A percentile compares a stretch with the other conserved stretches of the same genome.
These are phyloP conservation scores for Hozukius guyotensis DNA, from an alignment of 2,797 vertebrate genomes.

Conservation along the genomic window DNA sequence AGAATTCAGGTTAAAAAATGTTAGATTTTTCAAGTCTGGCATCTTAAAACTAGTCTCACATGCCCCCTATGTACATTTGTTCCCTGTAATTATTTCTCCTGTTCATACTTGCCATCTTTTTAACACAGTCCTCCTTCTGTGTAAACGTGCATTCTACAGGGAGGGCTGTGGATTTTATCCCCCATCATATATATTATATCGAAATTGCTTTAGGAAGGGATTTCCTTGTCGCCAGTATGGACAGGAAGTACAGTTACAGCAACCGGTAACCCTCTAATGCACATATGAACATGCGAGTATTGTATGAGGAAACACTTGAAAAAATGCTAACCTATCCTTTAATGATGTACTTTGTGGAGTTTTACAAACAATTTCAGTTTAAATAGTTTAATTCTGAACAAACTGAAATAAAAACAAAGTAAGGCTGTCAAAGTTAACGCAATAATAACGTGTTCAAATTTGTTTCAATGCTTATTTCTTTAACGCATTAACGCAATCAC, in stretches of 20 bases:
- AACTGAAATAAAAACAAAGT: background rate
- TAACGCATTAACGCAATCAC: no score
- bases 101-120: background rate
- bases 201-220: background rate
- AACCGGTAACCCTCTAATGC: background rate
- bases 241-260: background rate
- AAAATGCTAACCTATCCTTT: background rate
- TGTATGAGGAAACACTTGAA: background rate
- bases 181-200: background rate
- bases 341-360: background rate
- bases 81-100: background rate
- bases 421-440: no score
- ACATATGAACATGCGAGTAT: background rate
- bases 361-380: background rate
- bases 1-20: background rate
- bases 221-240: background rate
- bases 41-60: background rate
- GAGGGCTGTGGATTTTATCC: background rate
- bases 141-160: background rate
- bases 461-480: no score
- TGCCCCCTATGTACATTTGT: background rate
- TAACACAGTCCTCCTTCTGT: background rate
- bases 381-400: background rate
- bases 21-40: background rate
- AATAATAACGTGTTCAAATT: no score